A percentile compares a stretch with the other conserved stretches of the same genome.
These are phyloP conservation scores for Sialis fuliginosa DNA, from an alignment of 2,888 invertebrate genomes.

Conservation along the genomic window DNA sequence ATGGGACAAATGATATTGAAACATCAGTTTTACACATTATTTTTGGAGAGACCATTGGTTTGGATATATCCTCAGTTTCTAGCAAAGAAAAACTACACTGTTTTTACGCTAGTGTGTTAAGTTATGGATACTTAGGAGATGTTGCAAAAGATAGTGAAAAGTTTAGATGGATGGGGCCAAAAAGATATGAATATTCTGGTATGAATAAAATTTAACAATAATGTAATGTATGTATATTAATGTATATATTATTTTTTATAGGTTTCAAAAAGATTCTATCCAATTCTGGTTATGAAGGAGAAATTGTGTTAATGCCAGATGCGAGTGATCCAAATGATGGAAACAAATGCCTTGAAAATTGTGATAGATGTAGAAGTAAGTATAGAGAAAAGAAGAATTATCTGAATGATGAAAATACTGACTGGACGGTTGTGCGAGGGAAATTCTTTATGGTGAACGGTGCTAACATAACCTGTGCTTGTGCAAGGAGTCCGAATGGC, in stretches of 20 bases:
- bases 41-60: slow-evolving; percentile 50
- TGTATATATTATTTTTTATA: slow-evolving; percentile 14
- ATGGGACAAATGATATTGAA: slow-evolving; percentile 60
- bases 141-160: slow-evolving; percentile 62
- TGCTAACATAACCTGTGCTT: slow-evolving; percentile 60
- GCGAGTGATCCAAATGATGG: slow-evolving; percentile 24
- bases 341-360: slow-evolving; percentile 31
- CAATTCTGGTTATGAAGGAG: slow-evolving; percentile 32
- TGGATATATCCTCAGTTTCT: slow-evolving; percentile 60
- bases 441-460: slow-evolving; percentile 62
- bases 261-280: slow-evolving; percentile 42
- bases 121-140: slow-evolving; percentile 77
- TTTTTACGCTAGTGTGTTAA: slow-evolving; percentile 58
- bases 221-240: neutral
- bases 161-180: slow-evolving; percentile 73
- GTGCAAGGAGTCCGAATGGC: slow-evolving; percentile 54
- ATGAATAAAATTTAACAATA: slow-evolving; percentile 8
- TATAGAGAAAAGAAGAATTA: slow-evolving; percentile 9
- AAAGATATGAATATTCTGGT: slow-evolving; percentile 65
- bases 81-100: slow-evolving; percentile 38
- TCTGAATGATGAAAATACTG: slow-evolving; percentile 11
- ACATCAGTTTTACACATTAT: slow-evolving; percentile 72
- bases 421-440: slow-evolving; percentile 45
- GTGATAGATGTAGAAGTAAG: slow-evolving; percentile 23
- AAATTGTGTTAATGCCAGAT: slow-evolving; percentile 34